Percentiles rank a stretch among this genome's conserved stretches.
These are phyloP conservation scores for Charanyca ferruginea DNA, from an alignment of 2,888 invertebrate species.

Conservation along the genomic window DNA sequence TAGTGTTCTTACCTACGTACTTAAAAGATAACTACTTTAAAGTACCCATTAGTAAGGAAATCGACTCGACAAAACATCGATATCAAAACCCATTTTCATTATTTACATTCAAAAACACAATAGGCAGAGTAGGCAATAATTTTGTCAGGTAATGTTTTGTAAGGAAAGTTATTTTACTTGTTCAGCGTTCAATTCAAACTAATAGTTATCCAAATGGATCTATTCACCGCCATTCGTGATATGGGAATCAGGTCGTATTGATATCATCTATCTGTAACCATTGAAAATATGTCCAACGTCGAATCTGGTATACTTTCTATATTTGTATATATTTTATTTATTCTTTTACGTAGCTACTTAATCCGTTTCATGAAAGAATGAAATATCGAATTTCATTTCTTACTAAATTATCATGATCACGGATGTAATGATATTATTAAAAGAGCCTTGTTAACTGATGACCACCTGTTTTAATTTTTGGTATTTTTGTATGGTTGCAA, in stretches of 20 bases:
- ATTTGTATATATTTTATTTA: not conserved
- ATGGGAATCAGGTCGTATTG: conserved; percentile 43
- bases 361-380: not conserved
- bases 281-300: conserved; percentile 27
- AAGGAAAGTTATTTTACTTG: conserved; percentile 47
- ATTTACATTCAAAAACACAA: conserved; percentile 51
- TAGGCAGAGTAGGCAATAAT: conserved; percentile 29
- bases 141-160: conserved; percentile 40
- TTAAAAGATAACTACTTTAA: conserved; percentile 21
- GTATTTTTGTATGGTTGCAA: too few relatives aligned
- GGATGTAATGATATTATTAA: too few relatives aligned
- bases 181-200: conserved; percentile 47
- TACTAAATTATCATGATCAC: too few relatives aligned
- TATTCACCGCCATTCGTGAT: conserved; percentile 49
- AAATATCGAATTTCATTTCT: too few relatives aligned
- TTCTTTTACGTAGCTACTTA: too few relatives aligned
- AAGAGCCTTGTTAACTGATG: too few relatives aligned
- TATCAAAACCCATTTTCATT: conserved; percentile 32
- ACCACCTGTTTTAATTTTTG: too few relatives aligned
- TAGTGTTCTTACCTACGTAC: not conserved
- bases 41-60: conserved; percentile 34
- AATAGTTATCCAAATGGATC: conserved; percentile 59
- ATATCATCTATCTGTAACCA: conserved; percentile 43
- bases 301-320: not conserved
- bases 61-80: conserved; percentile 20